Evolutionary conservation across 2,888 invertebrate species (phyloP).

Genomic region (Cataglyphis albicans): DNA sequence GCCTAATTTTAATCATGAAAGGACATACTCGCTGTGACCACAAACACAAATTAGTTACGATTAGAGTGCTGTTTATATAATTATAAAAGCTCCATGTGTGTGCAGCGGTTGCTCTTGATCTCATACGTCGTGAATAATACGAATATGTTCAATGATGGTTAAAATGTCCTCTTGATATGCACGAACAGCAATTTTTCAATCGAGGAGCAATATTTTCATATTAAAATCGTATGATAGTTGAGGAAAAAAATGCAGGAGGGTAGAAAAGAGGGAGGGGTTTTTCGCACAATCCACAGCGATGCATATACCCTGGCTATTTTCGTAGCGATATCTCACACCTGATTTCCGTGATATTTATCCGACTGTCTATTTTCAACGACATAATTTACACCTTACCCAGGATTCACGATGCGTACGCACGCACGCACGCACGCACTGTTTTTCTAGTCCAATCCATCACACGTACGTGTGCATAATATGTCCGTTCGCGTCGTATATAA

Average conservation of each 20-base stretch:
- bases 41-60: constrained; percentile 14
- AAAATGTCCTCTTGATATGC: not conserved
- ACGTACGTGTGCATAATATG: constrained; percentile 70
- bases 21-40: not conserved
- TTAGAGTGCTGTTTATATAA: not conserved
- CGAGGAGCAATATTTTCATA: not conserved
- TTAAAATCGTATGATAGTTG: not conserved
- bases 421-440: constrained; percentile 74
- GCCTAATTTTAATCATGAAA: constrained; percentile 13
- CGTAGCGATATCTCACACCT: not conserved
- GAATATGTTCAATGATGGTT: not conserved
- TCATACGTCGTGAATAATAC: not conserved
- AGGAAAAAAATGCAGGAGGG: not conserved
- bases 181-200: constrained; percentile 4
- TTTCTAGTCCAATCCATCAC: constrained; percentile 81
- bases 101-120: constrained; percentile 7
- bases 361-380: constrained; percentile 37
- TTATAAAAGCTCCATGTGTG: not conserved
- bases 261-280: not conserved
- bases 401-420: constrained; percentile 75
- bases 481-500: constrained; percentile 74
- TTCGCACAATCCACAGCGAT: not conserved
- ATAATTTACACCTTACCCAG: constrained; percentile 60
- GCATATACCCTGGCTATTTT: constrained; percentile 10
- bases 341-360: constrained; percentile 27